Base-by-base conservation (phyloP, 2,888 invertebrate species). In the Papilio demoleus region DNA sequence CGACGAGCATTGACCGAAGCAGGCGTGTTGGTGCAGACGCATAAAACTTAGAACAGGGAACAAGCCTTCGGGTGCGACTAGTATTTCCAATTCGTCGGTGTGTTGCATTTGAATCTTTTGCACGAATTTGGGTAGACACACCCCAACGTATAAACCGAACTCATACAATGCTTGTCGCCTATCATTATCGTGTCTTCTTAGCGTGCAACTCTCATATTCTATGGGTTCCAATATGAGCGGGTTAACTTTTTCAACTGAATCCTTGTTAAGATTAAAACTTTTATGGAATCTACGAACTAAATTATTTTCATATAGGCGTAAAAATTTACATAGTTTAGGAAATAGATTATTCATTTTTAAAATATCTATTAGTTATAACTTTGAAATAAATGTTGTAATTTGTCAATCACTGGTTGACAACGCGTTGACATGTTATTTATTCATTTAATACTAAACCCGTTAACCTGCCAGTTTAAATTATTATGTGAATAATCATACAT, bases 91-190 rank as follows among this genome's bases (percentile, higher is more conserved):
- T 71, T 91, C 84, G 67, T 90, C 92, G 0, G 76, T 84, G 67
- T 88, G 87, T 65, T 90, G 88, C 81, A 92, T 80, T 76, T 87
- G 88, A 24, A 91, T 77, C 73, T 86, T 87, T 71, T 92, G 92
- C 1, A 92, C 89, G 70, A 77, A 92, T 73, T 90, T 92, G 0
- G 92, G 92, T 74, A 91, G 70, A 71, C 91, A 92, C 2, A 87
- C 83, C 1, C 88, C 92, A 0, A 86, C 87, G 72, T 92, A 92
- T 3, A 92, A 73, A 22, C 92, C 92, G 63, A 89, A 92, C 63
- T 91, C 88, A 64, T 92, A 91, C 1, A 91, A 76, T 19, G 72
- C 78, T 75, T 90, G 88, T 2, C 92, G 82, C 59, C 71, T 77
- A 0, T 60, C 56, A 58, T 90, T 91, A 65, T 91, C 81, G 70